These are phyloP conservation scores for Phallusia fumigata DNA, from an alignment of 23 tunicate species.

Conservation along the genomic window DNA sequence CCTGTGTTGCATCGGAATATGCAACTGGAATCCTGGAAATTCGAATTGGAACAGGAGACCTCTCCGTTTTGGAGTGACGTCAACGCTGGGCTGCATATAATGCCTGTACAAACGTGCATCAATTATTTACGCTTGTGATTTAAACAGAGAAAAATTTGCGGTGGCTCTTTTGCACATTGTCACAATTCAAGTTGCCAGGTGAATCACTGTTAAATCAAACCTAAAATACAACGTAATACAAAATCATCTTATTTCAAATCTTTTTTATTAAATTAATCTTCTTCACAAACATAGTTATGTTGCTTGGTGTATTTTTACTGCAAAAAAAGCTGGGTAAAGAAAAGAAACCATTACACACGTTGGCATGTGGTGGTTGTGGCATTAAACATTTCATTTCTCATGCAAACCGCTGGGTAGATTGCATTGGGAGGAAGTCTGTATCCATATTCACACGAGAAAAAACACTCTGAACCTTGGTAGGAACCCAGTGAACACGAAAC, in stretches of 20 bases:
- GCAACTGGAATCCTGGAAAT: constrained; percentile 57
- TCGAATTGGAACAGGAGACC: constrained; percentile 58
- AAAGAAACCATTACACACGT: constrained; percentile 18
- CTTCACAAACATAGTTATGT: too few species aligned
- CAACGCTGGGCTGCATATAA: constrained; percentile 48
- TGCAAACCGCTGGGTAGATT: constrained; percentile 42
- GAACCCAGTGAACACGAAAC: constrained; percentile 52
- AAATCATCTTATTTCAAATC: too few species aligned
- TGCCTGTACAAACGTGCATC: constrained; percentile 35
- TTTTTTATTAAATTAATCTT: too few species aligned
- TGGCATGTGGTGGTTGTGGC: constrained; percentile 53
- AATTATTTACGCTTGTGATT: not conserved
- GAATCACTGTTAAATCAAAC: too few species aligned
- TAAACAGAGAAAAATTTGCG: not conserved
- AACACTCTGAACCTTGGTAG: constrained; percentile 61
- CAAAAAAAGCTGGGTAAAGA: not conserved
- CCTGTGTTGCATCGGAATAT: constrained; percentile 56
- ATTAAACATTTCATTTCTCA: constrained; percentile 57
- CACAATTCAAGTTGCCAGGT: not conserved
- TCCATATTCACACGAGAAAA: constrained; percentile 72
- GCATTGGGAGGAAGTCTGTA: constrained; percentile 35
- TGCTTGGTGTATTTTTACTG: too few species aligned
- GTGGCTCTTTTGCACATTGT: not conserved
- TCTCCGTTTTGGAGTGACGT: constrained; percentile 38
- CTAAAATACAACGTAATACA: too few species aligned